Conservation (phyloP, 2,888 invertebrate genomes). For the Apodemia zela region DNA sequence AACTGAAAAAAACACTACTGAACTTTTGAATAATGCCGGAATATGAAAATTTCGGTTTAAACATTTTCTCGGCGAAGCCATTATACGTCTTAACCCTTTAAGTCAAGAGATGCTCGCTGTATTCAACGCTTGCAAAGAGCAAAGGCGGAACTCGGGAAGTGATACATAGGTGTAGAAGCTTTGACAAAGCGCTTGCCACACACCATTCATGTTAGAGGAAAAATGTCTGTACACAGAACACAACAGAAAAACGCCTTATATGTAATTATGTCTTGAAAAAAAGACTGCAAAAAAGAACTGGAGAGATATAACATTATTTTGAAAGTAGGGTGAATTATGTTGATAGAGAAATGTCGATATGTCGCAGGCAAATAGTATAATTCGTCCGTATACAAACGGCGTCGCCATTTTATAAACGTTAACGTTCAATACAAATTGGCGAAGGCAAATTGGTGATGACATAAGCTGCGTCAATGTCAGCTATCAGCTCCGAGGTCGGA, state of each 20-base stretch:
- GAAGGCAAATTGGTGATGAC: too few species aligned
- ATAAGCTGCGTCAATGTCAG: too few species aligned
- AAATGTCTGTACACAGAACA: constrained; percentile 6
- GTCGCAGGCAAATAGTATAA: too few species aligned
- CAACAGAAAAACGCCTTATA: neutral
- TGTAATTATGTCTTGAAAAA: neutral
- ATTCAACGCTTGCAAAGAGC: constrained; percentile 15
- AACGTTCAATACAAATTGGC: too few species aligned
- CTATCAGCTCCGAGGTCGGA: too few species aligned
- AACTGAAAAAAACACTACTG: neutral
- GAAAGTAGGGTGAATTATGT: too few species aligned
- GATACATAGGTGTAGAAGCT: constrained; percentile 15
- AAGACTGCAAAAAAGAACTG: neutral
- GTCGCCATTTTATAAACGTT: too few species aligned
- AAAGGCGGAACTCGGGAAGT: constrained; percentile 14
- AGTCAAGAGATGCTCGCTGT: constrained; percentile 11
- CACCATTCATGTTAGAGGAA: constrained; percentile 7
- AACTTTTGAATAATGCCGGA: neutral
- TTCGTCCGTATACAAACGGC: too few species aligned
- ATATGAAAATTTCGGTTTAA: constrained; percentile 3
- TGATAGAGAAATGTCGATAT: too few species aligned
- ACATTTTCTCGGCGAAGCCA: constrained; percentile 24
- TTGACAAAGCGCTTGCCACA: constrained; percentile 12
- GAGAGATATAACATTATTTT: neutral
- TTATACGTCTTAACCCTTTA: constrained; percentile 30